Evolutionary conservation across 2,113 vertebrate genomes (phyloP), one percentile per base, ranked within the genome.

Genomic region (Synchiropus splendidus): DNA sequence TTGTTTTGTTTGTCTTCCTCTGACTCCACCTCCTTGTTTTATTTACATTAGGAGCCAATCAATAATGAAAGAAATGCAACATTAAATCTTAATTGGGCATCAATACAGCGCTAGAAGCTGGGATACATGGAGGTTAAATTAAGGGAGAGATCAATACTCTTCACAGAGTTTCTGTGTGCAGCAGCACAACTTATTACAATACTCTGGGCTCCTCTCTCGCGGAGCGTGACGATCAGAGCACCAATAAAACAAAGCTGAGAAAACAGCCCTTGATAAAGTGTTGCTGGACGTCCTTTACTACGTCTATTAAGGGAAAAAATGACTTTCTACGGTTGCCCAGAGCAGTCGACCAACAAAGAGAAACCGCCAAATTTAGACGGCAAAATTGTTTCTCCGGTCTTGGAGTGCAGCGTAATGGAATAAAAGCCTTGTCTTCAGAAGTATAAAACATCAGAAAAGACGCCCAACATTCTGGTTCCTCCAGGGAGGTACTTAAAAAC

Each of bases 391-490:
- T 17, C 42, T 8, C 42, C 48, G 52, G 44, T 48, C 49, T 18
- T 18, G 43, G 49, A 71, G 59, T 54, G 41, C 61, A 60, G 36
- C 1, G 38, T 75, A 61, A 75, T 68, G 47, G 58, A 70, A 61
- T 67, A 39, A 75, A 64, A 70, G 62, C 58, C 35, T 61, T 18
- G 18, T 45, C 18, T 48, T 49, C 6, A 15, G 18, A 15, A 5
- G 17, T 36, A 18, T 2, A 18, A 18, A 13, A 15, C 38, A 52
- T 48, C 44, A 61, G 56, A 52, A 12, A 37, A 2, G 12, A 42
- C 12, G 14, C 16, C 16, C 10, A 43, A 27, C 21, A 27, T 8
- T 27, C 21, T 27, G 21, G 21, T 27, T 27, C 21, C 21, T 27
- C 4, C 21, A 8, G 8, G 21, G 21, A 27, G 8, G 8, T 27